Conservation (phyloP, 2,888 invertebrate species). For the Acleris laterana region DNA sequence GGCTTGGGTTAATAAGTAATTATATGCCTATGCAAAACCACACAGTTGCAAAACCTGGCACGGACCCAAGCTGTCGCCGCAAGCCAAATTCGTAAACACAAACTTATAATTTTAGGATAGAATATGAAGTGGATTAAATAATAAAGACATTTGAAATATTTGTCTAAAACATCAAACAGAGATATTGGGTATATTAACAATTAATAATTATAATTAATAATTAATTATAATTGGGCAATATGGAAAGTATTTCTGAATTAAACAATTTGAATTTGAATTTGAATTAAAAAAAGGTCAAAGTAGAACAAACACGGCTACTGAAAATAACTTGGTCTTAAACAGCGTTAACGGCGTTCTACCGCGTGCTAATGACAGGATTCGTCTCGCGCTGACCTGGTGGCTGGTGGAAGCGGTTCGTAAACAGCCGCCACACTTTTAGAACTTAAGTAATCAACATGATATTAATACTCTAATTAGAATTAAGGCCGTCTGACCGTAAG, state of each 20-base stretch:
- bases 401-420: conserved; percentile 38
- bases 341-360: conserved; percentile 43
- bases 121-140: not conserved
- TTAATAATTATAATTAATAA: too few relatives aligned
- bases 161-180: too few relatives aligned
- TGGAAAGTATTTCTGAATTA: too few relatives aligned
- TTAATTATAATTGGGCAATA: too few relatives aligned
- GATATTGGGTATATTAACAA: conserved; percentile 9
- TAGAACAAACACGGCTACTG: conserved; percentile 36
- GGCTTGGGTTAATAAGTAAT: too few relatives aligned
- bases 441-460: conserved; percentile 26
- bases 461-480: conserved; percentile 1
- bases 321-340: conserved; percentile 48
- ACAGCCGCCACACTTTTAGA: conserved; percentile 33
- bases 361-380: conserved; percentile 41
- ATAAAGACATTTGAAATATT: not conserved
- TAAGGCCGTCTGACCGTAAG: too few relatives aligned
- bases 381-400: conserved; percentile 40
- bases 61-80: conserved; percentile 59
- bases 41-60: conserved; percentile 72
- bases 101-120: conserved; percentile 1
- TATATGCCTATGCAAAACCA: conserved; percentile 46
- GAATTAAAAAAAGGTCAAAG: conserved; percentile 28
- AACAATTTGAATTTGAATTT: too few relatives aligned
- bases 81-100: conserved; percentile 15